phyloP scores from a whole-genome alignment of 2,888 invertebrate genomes.

The Sphinx pinastri region DNA sequence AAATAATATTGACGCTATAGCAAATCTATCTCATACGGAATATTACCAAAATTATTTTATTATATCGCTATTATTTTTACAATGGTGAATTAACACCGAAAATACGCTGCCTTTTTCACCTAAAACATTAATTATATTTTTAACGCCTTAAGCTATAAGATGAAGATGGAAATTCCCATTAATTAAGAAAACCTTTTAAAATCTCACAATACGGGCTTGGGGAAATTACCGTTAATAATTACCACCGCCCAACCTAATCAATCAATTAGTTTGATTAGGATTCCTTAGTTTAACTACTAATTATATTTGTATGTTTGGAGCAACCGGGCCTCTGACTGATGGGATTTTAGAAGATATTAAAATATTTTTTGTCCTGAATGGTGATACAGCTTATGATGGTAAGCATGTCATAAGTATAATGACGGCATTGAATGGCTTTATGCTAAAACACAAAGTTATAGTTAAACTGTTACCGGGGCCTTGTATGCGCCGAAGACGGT shows the following conservation, averaged over 20 bases:
- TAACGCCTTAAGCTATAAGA: background rate
- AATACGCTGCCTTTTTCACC: too few species aligned
- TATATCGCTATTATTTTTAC: background rate
- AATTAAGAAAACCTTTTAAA: conserved; percentile 1
- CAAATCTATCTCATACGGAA: background rate
- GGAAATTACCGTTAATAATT: background rate
- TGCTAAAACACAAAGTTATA: too few species aligned
- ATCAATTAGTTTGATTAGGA: conserved; percentile 1
- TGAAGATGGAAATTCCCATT: background rate
- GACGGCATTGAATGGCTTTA: too few species aligned
- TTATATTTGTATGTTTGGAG: background rate
- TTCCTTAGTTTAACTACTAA: background rate
- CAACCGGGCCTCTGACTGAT: background rate
- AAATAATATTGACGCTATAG: background rate
- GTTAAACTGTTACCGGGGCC: too few species aligned
- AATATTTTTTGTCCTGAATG: too few species aligned
- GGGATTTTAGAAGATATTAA: background rate
- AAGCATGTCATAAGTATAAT: too few species aligned
- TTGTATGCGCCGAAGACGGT: too few species aligned
- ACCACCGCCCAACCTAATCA: background rate
- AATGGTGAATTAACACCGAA: too few species aligned
- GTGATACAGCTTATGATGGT: too few species aligned
- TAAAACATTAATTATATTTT: background rate
- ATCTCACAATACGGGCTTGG: background rate
- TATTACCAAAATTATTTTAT: background rate